Percentiles rank a stretch among this genome's conserved stretches.
phyloP scores from a whole-genome alignment of 2,797 vertebrate species.

The Lateolabrax maculatus region DNA sequence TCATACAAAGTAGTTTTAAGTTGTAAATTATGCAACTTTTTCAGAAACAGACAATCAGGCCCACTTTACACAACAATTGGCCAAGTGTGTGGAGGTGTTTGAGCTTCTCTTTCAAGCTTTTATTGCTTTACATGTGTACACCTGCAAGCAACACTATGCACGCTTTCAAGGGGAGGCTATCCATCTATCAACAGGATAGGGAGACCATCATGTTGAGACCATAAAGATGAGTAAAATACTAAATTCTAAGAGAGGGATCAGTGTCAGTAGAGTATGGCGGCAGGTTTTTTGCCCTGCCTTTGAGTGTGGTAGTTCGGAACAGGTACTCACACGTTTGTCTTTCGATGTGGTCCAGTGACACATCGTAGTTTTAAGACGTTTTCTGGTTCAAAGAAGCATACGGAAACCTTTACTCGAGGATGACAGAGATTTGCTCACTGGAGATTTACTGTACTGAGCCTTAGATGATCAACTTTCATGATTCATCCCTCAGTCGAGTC shows the following conservation, averaged over 20 bases:
- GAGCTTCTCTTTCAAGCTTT: not conserved
- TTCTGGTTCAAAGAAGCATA: not conserved
- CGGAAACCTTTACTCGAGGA: not conserved
- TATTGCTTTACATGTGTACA: no score
- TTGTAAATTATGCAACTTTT: no score
- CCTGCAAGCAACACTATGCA: no score
- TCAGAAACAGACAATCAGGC: not conserved
- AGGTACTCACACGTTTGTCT: not conserved
- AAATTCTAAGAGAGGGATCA: not conserved
- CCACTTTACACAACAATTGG: not conserved
- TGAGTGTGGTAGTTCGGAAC: not conserved
- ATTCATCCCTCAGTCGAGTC: slow-evolving; percentile 4
- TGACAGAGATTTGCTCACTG: not conserved
- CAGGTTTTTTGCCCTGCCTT: not conserved
- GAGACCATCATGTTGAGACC: slow-evolving; percentile 3
- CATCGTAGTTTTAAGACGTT: not conserved
- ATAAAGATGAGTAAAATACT: not conserved
- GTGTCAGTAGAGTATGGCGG: not conserved
- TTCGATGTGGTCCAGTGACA: not conserved
- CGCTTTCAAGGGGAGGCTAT: no score
- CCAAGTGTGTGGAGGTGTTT: not conserved
- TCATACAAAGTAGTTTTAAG: no score
- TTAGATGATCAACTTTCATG: slow-evolving; percentile 2
- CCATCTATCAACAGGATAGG: no score
- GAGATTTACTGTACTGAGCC: not conserved